Evolutionary conservation across 1,140 invertebrate species (phyloP), one percentile per base, ranked within the genome.

Genomic region (Acyrthosiphon pisum): DNA sequence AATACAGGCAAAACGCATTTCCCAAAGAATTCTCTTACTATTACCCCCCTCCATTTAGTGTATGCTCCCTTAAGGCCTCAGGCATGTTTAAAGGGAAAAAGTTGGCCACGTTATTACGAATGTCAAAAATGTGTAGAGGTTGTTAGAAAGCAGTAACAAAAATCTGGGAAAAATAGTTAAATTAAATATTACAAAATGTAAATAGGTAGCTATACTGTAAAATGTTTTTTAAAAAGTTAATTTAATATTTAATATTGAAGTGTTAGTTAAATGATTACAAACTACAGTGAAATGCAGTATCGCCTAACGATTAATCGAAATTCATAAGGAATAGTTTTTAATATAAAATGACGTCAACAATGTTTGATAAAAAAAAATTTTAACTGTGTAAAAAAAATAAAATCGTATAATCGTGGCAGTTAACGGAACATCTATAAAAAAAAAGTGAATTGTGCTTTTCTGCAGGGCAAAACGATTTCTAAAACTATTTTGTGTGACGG

Each of bases 1-100:
- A 86, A 41, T n/a, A 18, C 81, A 53, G 81, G 26, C 48, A 30
- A 53, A 44, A 92, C 30, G 46, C 76, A 50, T 46, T 92, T 76
- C 20, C 30, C 41, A 92, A 92, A 93, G 91, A 93, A 93, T 93
- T 93, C 81, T 93, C 37, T 56, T 93, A 93, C 56, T 93, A 86
- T 44, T n/a, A 76, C n/a, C 53, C 30, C 20, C 87, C 26, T 23
- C 23, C 11, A 14, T 89, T 89, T 35, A 2, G n/a, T 7, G 6
- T 88, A 14, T 37, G 23, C 35, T 89, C 50, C 88, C 23, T 30
- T 56, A 56, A 89, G 22, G 6, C 88, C 23, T 26, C 48, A 4
- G 35, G 8, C 50, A 26, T 35, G 30, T 14, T 23, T 35, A n/a
- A 41, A 35, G 41, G 56, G 41, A n/a, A 68, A 53, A 90, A 90